Base-by-base conservation (phyloP, 1,140 invertebrate species). In the Phenacoccus solenopsis region DNA sequence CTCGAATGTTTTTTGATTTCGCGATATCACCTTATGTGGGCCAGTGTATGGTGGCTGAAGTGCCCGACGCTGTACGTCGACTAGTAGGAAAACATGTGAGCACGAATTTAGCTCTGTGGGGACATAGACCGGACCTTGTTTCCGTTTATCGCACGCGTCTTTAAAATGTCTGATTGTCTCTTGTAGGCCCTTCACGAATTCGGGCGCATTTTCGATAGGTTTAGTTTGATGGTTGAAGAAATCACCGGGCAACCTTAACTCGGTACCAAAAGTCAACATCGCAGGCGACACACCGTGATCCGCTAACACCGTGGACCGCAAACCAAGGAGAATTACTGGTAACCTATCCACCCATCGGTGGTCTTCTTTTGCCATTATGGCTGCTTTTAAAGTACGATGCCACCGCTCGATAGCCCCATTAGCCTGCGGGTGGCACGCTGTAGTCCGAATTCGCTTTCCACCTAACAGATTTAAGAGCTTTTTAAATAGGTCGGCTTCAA, bases 381-480 rank as follows among this genome's bases (percentile, higher is more conserved):
- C 72, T n/a, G 75, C 57, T 72, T 83, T 81, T 16, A 83, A 70
- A 32, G 75, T 70, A 0, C 78, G 70, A 74, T 84, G 80, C 9
- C 76, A 32, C 20, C 68, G 16, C 22, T 71, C 68, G 0, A 71
- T 35, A 16, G 38, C 61, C 10, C 77, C 78, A 67, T 81, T 81
- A 1, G 76, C n/a, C n/a, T 74, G 72, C 1, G 76, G 79, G 28
- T 78, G 75, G 71, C 76, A 80, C 1, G 76, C 71, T 0, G 80
- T 79, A 0, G 79, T 81, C 20, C 73, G 0, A 0, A 64, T 0
- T 22, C 28, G 30, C 1, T 69, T 13, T 1, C 64, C 68, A 9
- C 70, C 70, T 1, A 71, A 2, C 20, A 21, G 16, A 0, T n/a
- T 28, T 3, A 25, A 24, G 16, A 71, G 22, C 1, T n/a, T n/a